Conservation (phyloP, 1,140 invertebrate genomes). For the Neelides sp. region DNA sequence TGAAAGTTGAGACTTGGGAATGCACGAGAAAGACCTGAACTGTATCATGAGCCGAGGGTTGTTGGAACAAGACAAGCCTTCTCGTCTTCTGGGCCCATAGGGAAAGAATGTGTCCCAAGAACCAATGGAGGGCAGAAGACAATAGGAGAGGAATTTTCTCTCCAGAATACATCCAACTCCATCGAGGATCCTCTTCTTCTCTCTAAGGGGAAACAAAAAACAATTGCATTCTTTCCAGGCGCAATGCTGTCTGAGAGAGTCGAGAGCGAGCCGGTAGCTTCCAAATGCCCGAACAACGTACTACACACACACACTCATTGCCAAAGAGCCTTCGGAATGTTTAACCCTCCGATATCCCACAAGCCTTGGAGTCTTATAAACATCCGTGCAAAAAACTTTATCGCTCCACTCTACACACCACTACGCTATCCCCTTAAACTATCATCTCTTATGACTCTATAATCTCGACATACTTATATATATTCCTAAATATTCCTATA, state of each 20-base stretch:
- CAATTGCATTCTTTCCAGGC: conserved; percentile 28
- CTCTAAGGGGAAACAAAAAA: conserved; percentile 13
- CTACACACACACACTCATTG: no score
- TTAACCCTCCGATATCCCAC: no score
- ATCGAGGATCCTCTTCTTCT: background rate
- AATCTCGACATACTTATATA: no score
- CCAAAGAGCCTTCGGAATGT: no score
- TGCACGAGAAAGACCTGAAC: conserved; percentile 15
- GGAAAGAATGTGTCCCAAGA: conserved; percentile 19
- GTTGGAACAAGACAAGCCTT: background rate
- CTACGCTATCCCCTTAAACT: no score
- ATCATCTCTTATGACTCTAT: no score
- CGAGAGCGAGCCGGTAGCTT: no score
- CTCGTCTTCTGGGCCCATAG: background rate
- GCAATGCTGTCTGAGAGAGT: conserved; percentile 30
- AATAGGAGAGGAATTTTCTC: conserved; percentile 23
- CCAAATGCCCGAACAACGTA: no score
- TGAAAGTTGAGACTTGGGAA: background rate
- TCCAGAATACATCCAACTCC: conserved; percentile 11
- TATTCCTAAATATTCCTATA: no score
- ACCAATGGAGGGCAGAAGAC: conserved; percentile 13
- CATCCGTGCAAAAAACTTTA: no score
- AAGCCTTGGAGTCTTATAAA: no score
- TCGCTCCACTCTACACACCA: no score
- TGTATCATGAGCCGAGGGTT: conserved; percentile 13